These are phyloP conservation scores for Calcarius lapponicus DNA, from an alignment of 2,797 vertebrate genomes.

Conservation along the genomic window DNA sequence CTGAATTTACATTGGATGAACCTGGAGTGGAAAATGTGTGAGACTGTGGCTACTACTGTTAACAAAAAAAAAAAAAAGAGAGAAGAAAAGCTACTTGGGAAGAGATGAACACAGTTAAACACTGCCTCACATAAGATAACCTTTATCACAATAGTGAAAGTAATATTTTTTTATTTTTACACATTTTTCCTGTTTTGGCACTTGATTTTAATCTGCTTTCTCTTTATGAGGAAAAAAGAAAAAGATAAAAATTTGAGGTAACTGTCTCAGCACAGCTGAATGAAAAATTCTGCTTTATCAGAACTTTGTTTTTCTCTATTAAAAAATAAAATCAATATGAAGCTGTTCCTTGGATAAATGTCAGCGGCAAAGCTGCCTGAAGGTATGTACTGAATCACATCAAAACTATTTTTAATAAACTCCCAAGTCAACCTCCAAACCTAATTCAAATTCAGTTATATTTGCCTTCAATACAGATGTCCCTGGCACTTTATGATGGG, in stretches of 20 bases:
- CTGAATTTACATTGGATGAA: neutral
- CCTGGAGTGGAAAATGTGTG: neutral
- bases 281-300: neutral
- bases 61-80: neutral
- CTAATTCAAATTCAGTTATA: neutral
- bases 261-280: neutral
- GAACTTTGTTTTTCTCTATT: neutral
- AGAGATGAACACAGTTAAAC: neutral
- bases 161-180: neutral
- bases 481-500: neutral
- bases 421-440: neutral
- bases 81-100: neutral
- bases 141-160: neutral
- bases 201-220: neutral
- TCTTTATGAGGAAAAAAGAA: neutral
- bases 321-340: neutral
- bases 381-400: neutral
- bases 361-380: neutral
- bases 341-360: slow-evolving; percentile 16
- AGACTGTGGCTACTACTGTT: neutral
- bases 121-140: neutral
- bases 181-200: neutral
- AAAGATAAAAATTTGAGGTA: neutral
- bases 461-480: neutral
- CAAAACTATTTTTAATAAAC: slow-evolving; percentile 35